Evolutionary conservation across 2,888 invertebrate genomes (phyloP), one percentile per base, ranked within the genome.

Genomic region (Anticlea derivata): DNA sequence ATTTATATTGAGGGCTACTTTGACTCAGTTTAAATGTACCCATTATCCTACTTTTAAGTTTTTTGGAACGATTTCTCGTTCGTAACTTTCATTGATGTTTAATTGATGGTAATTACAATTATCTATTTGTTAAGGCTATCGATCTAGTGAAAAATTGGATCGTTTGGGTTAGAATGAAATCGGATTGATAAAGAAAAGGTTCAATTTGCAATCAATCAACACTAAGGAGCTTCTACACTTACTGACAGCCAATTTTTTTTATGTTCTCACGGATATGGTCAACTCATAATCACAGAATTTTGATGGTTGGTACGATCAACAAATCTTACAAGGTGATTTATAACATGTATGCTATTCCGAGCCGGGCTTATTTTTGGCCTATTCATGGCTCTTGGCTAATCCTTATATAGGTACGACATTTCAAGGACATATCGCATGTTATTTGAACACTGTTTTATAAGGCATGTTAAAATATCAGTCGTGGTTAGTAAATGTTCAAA

Each of bases 41-140:
- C 7, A 11, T 1, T 11, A 11, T 13, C 13, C n/a, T n/a, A n/a
- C n/a, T 31, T 37, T 17, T n/a, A 22, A 27, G 20, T 20, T 17
- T 12, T 39, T 12, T 44, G 7, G 22, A 31, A 7, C 33, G 33
- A 33, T 31, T 33, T 53, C 51, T 55, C 49, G 38, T 40, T 35
- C 51, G 35, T 50, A 44, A 34, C 17, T 17, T 8, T 29, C 38
- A 53, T 67, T 53, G 37, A 58, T 55, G 60, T 60, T 61, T 54
- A 50, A 63, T 59, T 40, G 41, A 56, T 40, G 46, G 48, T 20
- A 24, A 33, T 50, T 49, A 55, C 26, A 40, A 45, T 53, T 55
- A 57, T 55, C 49, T 30, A 26, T 40, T 52, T 24, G 50, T 58
- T 51, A 54, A 40, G 44, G 34, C 47, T 44, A 58, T 58, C 55